Base-by-base conservation (phyloP, 2,113 vertebrate species). In the Plecturocebus donacophilus region DNA sequence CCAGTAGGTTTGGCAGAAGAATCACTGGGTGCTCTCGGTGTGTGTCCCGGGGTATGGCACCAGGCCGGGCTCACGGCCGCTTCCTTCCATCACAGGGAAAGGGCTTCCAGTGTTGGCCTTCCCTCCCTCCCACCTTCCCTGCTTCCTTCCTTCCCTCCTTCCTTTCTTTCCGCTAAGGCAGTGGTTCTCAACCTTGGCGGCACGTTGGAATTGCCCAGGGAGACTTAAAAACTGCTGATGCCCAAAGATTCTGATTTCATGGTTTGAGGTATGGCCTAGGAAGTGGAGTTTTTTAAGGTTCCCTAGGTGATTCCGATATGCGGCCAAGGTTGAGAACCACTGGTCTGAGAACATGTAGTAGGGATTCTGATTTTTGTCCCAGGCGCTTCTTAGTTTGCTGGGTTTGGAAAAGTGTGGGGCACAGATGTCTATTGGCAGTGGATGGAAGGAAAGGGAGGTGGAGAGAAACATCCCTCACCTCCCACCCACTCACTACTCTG, bases 161-260 rank as follows among this genome's bases (percentile, higher is more conserved):
- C 77, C 81, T 64, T 91, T 73, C 40, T 3, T 87, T 66, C n/a
- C 49, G 90, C n/a, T 68, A 21, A 52, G 45, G 4, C 38, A 49
- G 54, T 30, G 32, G 58, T 58, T 64, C 54, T 91, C 49, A 21
- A n/a, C 77, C 64, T 70, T n/a, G 47, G 23, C 75, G 61, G 66
- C 38, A n/a, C 1, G 0, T 13, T 45, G 32, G 54, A 91, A 87
- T 66, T n/a, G 38, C 85, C 73, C 21, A 52, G 71, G 64, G 76
- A 96, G 40, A 73, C 16, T 77, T 89, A 93, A 71, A 61, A 92
- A 80, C 47, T 30, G 79, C 68, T 2, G 35, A 25, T 91, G 66
- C 79, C n/a, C 90, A 70, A 95, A 97, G 83, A 95, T 87, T 93
- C 71, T 80, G 42, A 85, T 89, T 93, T 87, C 64, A 47, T 93